Conservation (phyloP, 2,888 invertebrate genomes). For the Synergus umbraculus region DNA sequence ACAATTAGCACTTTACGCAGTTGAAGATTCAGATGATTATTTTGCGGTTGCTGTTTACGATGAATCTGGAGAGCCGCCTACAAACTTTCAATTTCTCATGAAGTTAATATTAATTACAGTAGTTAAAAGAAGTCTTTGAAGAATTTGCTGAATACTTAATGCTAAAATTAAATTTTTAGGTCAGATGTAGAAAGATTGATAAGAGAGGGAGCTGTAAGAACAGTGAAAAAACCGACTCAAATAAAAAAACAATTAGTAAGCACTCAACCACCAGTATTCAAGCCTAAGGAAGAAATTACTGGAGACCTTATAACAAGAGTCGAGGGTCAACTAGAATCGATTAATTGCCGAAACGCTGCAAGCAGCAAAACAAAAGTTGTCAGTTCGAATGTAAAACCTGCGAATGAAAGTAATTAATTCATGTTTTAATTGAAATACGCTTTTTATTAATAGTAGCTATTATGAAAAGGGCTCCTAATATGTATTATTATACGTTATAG, state of each 20-base stretch:
- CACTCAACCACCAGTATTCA: constrained; percentile 43
- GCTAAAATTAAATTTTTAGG: constrained; percentile 54
- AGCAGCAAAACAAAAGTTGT: background rate
- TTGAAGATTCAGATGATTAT: constrained; percentile 74
- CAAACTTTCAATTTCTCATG: constrained; percentile 74
- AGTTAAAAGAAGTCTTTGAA: background rate
- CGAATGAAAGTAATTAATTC: background rate
- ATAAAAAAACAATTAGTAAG: constrained; percentile 67
- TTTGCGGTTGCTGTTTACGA: constrained; percentile 75
- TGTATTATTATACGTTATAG: background rate
- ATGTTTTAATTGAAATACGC: background rate
- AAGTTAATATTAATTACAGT: constrained; percentile 61
- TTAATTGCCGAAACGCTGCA: background rate
- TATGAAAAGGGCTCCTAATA: background rate
- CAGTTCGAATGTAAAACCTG: background rate
- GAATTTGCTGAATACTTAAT: background rate
- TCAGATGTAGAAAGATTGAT: constrained; percentile 75
- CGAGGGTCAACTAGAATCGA: constrained; percentile 4
- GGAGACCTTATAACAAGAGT: background rate
- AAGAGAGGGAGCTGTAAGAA: constrained; percentile 74
- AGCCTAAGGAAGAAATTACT: constrained; percentile 21
- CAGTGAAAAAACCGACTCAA: constrained; percentile 73
- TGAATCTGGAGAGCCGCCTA: constrained; percentile 74
- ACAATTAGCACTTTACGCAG: constrained; percentile 73
- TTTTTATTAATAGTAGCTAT: background rate